phyloP scores from a whole-genome alignment of 2,888 invertebrate genomes.

The Trisateles emortualis region DNA sequence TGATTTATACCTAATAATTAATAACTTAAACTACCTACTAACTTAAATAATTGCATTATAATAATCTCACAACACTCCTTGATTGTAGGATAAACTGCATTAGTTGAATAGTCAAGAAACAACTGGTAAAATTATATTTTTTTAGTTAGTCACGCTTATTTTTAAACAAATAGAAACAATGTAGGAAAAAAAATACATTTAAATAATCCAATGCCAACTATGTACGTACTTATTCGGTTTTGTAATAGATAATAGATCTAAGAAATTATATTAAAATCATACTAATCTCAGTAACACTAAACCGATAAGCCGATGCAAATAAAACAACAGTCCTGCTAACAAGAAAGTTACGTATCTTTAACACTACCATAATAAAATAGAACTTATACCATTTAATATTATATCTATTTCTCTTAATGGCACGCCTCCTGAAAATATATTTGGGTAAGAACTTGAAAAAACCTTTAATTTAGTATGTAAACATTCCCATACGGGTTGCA shows the following conservation, averaged over 20 bases:
- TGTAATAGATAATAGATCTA: neutral
- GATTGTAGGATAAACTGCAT: no score
- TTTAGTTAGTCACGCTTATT: no score
- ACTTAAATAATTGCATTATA: no score
- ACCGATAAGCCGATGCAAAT: neutral
- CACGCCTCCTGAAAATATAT: slow-evolving; percentile 27
- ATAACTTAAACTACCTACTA: no score
- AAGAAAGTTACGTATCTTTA: neutral
- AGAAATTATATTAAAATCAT: neutral
- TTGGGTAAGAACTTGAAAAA: slow-evolving; percentile 54
- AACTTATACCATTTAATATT: slow-evolving; percentile 28
- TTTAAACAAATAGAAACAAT: no score
- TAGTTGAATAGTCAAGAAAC: no score
- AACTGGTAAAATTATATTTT: no score
- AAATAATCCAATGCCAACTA: no score
- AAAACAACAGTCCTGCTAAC: neutral
- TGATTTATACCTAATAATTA: no score
- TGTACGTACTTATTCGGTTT: no score
- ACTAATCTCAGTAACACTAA: neutral
- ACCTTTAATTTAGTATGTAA: slow-evolving; percentile 75
- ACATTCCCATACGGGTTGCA: slow-evolving; percentile 79
- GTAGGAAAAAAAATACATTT: no score
- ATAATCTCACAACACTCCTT: no score
- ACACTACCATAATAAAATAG: slow-evolving; percentile 1
- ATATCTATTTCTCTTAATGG: slow-evolving; percentile 29